phyloP scores from a whole-genome alignment of 2,113 vertebrate species.

The Calyptomena viridis region DNA sequence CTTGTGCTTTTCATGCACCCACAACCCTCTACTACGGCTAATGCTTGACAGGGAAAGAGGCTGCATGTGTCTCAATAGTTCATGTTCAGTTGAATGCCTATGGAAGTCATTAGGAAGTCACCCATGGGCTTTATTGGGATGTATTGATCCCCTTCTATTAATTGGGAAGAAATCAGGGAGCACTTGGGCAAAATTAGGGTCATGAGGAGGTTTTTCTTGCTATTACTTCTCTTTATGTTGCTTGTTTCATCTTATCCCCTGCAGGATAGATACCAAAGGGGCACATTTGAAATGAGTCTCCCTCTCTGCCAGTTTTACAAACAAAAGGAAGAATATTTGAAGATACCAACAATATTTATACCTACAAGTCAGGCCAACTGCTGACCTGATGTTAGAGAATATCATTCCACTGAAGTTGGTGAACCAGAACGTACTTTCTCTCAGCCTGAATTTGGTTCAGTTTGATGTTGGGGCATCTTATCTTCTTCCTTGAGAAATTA shows the following conservation, averaged over 20 bases:
- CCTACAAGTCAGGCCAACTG: background rate
- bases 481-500: background rate
- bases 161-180: background rate
- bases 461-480: background rate
- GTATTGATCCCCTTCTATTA: background rate
- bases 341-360: background rate
- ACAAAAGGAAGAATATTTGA: background rate
- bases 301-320: background rate
- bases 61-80: background rate
- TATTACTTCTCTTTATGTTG: background rate
- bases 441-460: background rate
- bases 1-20: background rate
- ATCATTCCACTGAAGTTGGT: background rate
- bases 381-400: background rate
- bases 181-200: background rate
- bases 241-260: background rate
- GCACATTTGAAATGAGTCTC: background rate
- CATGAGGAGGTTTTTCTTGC: background rate
- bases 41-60: background rate
- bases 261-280: background rate
- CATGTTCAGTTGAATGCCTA: background rate
- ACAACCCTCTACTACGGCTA: background rate
- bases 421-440: background rate
- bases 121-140: background rate
- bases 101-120: background rate